phyloP scores from a whole-genome alignment of 2,113 vertebrate genomes.

The Symphodus melops region DNA sequence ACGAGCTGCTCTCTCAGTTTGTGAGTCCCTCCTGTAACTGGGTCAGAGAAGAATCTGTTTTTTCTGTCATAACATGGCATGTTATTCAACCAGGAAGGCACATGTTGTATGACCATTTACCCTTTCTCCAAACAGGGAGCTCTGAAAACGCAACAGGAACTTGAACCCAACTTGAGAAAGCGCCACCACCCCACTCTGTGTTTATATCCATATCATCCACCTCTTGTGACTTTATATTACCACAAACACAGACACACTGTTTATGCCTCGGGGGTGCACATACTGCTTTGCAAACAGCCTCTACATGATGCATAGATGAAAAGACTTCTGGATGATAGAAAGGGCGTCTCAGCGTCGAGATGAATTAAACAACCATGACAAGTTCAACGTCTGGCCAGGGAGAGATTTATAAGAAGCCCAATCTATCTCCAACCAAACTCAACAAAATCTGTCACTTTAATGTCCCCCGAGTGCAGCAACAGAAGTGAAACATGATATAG shows the following conservation, averaged over 20 bases:
- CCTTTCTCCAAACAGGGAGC: slow-evolving; percentile 5
- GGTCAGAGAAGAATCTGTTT: slow-evolving; percentile 30
- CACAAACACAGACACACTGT: neutral
- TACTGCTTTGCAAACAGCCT: slow-evolving; percentile 21
- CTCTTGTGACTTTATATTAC: neutral
- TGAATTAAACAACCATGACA: slow-evolving; percentile 1
- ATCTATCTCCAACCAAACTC: slow-evolving; percentile 19
- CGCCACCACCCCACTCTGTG: neutral
- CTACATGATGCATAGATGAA: neutral
- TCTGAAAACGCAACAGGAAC: slow-evolving; percentile 1
- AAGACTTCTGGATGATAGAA: neutral
- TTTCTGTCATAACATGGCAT: neutral
- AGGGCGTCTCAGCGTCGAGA: neutral
- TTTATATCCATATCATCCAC: neutral
- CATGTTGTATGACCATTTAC: neutral
- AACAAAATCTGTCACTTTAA: slow-evolving; percentile 12
- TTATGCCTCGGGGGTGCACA: neutral
- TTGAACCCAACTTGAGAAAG: neutral
- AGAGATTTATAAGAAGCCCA: neutral
- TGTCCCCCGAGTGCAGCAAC: fast-evolving
- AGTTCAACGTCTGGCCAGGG: neutral
- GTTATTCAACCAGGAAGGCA: slow-evolving; percentile 18
- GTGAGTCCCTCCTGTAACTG: neutral
- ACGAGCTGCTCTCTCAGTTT: neutral
- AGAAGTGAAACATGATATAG: neutral